Conservation (phyloP, 2,888 invertebrate species). For the Ceramica pisi region DNA sequence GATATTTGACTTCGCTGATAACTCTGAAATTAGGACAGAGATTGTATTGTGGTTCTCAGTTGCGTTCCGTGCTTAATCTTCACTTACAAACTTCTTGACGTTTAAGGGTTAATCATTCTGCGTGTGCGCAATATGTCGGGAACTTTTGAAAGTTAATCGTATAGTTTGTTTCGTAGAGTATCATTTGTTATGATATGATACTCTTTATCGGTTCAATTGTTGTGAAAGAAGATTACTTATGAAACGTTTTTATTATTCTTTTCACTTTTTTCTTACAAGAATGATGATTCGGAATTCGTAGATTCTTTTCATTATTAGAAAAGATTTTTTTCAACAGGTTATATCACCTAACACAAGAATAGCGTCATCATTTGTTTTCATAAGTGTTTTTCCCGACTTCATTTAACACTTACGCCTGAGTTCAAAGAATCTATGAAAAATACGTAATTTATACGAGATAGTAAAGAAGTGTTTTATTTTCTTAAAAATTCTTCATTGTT, state of each 20-base stretch:
- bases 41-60: slow-evolving; percentile 79
- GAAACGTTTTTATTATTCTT: slow-evolving; percentile 2
- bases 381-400: slow-evolving; percentile 64
- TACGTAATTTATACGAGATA: not conserved
- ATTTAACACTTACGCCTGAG: slow-evolving; percentile 63
- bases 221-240: not conserved
- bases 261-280: slow-evolving; percentile 25
- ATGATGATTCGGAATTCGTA: slow-evolving; percentile 21
- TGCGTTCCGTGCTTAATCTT: slow-evolving; percentile 60
- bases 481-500: not conserved
- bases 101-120: slow-evolving; percentile 36
- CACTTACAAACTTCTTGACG: slow-evolving; percentile 48
- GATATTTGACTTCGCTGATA: slow-evolving; percentile 85
- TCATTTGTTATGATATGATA: not conserved
- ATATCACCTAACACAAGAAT: slow-evolving; percentile 6
- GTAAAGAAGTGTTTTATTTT: not conserved
- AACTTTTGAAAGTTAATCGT: slow-evolving; percentile 18
- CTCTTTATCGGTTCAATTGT: not conserved
- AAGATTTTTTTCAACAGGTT: slow-evolving; percentile 26
- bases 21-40: slow-evolving; percentile 84
- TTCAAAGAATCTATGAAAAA: slow-evolving; percentile 59
- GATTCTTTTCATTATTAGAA: slow-evolving; percentile 13
- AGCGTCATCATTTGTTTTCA: slow-evolving; percentile 62
- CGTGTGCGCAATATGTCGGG: slow-evolving; percentile 8
- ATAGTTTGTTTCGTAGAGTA: not conserved